Evolutionary conservation across 2,113 vertebrate genomes (phyloP).

Genomic region (Anolis carolinensis): DNA sequence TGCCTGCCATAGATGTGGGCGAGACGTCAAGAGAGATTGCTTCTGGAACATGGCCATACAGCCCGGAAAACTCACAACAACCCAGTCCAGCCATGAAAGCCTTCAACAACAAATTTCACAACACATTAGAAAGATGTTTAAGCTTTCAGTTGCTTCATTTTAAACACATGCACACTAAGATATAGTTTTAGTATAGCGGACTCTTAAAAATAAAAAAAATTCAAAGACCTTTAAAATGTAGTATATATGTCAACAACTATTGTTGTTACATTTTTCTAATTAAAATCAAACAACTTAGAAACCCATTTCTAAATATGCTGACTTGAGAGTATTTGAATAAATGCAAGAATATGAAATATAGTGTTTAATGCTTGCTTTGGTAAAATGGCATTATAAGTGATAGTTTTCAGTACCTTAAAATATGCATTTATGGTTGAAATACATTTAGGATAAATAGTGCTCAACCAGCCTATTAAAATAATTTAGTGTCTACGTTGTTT

Average conservation of each 20-base stretch:
- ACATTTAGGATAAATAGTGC: slow-evolving; percentile 66
- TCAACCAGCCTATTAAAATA: slow-evolving; percentile 73
- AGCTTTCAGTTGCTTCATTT: neutral
- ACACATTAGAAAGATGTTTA: neutral
- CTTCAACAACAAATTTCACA: neutral
- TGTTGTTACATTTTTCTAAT: slow-evolving; percentile 38
- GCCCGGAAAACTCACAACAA: too few species aligned
- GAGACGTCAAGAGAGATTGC: too few species aligned
- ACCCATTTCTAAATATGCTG: slow-evolving; percentile 63
- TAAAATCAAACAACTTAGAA: slow-evolving; percentile 49
- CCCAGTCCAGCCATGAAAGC: too few species aligned
- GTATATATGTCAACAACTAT: neutral
- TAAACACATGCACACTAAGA: neutral
- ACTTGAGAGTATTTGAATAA: slow-evolving; percentile 47
- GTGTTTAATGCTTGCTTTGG: slow-evolving; percentile 58
- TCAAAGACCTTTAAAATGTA: slow-evolving; percentile 40
- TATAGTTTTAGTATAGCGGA: neutral
- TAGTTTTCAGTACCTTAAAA: slow-evolving; percentile 71
- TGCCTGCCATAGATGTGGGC: too few species aligned
- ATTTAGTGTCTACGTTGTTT: slow-evolving; percentile 65
- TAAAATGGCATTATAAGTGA: slow-evolving; percentile 68
- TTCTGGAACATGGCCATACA: too few species aligned
- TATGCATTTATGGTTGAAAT: slow-evolving; percentile 69
- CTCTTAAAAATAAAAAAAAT: neutral
- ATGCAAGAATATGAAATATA: slow-evolving; percentile 55